These are phyloP conservation scores for Platyrinchus mystaceus DNA, from an alignment of 2,797 vertebrate genomes.

Conservation along the genomic window DNA sequence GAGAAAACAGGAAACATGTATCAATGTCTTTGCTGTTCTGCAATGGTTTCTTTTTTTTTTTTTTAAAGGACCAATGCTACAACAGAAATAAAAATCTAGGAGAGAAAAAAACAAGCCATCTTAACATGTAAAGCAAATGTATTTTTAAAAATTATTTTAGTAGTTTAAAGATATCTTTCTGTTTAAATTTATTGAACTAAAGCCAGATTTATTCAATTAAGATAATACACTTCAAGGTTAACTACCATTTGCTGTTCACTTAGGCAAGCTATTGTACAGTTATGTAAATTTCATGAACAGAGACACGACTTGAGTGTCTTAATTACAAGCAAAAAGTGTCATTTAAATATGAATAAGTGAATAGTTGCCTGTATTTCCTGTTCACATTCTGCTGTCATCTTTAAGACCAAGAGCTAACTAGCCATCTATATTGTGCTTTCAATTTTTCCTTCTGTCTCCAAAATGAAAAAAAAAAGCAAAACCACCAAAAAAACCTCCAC, in stretches of 20 bases:
- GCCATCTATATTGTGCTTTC: constrained; percentile 33
- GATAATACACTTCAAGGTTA: constrained; percentile 81
- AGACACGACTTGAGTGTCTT: constrained; percentile 79
- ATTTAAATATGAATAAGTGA: constrained; percentile 84
- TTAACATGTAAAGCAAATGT: constrained; percentile 9
- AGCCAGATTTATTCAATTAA: constrained; percentile 81
- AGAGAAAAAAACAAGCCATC: neutral
- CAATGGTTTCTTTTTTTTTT: neutral
- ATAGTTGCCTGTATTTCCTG: constrained; percentile 76
- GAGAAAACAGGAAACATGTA: constrained; percentile 64
- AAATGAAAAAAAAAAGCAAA: neutral
- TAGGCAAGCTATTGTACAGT: constrained; percentile 80
- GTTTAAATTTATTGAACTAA: constrained; percentile 78
- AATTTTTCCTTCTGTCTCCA: constrained; percentile 42
- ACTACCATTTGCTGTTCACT: constrained; percentile 82
- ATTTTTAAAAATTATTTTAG: constrained; percentile 22
- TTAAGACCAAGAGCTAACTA: constrained; percentile 64
- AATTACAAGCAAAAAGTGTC: constrained; percentile 80
- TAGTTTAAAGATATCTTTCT: constrained; percentile 62
- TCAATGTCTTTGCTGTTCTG: constrained; percentile 59
- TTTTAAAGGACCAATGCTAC: constrained; percentile 24
- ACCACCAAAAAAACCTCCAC: neutral
- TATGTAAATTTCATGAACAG: constrained; percentile 80
- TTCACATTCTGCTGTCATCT: constrained; percentile 65
- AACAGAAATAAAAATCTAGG: constrained; percentile 25